Conservation (phyloP, 1,140 invertebrate genomes). For the Hydropsyche tenuis region DNA sequence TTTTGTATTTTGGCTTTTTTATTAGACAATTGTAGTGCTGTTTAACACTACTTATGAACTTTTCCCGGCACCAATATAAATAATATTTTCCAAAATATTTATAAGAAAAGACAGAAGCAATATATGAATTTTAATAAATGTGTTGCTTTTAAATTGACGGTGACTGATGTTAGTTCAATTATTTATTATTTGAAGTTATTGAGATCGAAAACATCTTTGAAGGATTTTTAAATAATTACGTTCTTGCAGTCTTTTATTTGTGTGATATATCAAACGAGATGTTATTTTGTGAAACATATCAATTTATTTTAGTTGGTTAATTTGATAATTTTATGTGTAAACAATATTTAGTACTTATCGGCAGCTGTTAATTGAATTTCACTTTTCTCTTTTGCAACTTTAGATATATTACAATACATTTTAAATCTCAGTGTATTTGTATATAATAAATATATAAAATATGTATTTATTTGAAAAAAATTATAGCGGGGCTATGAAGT, state of each 20-base stretch:
- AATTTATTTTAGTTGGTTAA: conserved; percentile 18
- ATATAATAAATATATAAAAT: not conserved
- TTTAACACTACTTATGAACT: conserved; percentile 14
- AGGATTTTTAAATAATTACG: not conserved
- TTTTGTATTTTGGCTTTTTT: conserved; percentile 30
- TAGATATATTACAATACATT: not conserved
- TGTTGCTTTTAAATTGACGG: conserved; percentile 10
- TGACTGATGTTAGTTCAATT: conserved; percentile 27
- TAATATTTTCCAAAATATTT: not conserved
- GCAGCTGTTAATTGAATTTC: conserved; percentile 9
- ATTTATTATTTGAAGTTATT: conserved; percentile 20
- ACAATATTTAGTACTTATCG: conserved; percentile 21
- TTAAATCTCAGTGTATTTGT: conserved; percentile 21
- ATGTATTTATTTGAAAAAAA: conserved; percentile 10
- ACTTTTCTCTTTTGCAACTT: not conserved
- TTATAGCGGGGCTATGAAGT: not conserved
- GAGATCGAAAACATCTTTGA: conserved; percentile 7
- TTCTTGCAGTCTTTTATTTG: conserved; percentile 21
- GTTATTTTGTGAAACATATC: conserved; percentile 23
- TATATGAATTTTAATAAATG: conserved; percentile 18
- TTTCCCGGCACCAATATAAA: conserved; percentile 31
- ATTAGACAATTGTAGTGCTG: conserved; percentile 33
- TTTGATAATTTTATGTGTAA: conserved; percentile 8
- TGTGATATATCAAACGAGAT: conserved; percentile 15
- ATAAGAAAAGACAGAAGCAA: conserved; percentile 10